Conservation (phyloP, 2,888 invertebrate species). For the Anorthoa munda region DNA sequence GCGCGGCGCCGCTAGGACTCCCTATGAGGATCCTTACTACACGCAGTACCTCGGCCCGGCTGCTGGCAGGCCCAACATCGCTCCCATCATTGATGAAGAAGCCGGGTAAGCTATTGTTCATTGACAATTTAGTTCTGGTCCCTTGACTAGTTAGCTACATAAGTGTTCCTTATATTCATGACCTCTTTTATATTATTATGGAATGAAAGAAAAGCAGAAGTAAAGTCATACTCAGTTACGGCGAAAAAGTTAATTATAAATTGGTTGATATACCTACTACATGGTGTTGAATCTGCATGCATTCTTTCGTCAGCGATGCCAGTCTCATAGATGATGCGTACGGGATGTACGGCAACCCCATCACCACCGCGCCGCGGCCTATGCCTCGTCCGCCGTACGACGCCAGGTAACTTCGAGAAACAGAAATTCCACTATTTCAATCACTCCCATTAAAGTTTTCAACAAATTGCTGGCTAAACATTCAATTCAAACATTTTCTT, state of each 20-base stretch:
- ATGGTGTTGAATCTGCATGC: conserved; percentile 12
- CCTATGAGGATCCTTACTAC: conserved; percentile 97
- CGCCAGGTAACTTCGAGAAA: conserved; percentile 77
- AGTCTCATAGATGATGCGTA: conserved; percentile 85
- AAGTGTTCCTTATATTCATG: background rate
- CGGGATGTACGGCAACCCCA: conserved; percentile 83
- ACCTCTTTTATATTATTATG: background rate
- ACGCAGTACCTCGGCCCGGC: conserved; percentile 94
- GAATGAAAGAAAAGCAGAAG: background rate
- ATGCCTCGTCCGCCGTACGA: conserved; percentile 86
- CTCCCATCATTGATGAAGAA: conserved; percentile 98
- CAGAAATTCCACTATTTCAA: conserved; percentile 3
- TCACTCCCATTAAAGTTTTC: background rate
- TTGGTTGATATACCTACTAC: background rate
- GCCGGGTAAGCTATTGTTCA: conserved; percentile 90
- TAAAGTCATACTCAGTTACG: background rate
- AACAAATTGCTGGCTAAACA: background rate
- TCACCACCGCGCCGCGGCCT: conserved; percentile 81
- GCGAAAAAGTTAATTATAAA: background rate
- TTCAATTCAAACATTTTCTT: background rate
- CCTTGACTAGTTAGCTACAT: background rate
- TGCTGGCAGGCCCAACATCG: conserved; percentile 93
- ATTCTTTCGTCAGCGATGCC: conserved; percentile 75
- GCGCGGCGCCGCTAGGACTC: conserved; percentile 93
- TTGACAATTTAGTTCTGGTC: background rate